A percentile compares a stretch with the other conserved stretches of the same genome.
These are phyloP conservation scores for Meriones unguiculatus DNA, from an alignment of 2,113 vertebrate genomes.

Conservation along the genomic window DNA sequence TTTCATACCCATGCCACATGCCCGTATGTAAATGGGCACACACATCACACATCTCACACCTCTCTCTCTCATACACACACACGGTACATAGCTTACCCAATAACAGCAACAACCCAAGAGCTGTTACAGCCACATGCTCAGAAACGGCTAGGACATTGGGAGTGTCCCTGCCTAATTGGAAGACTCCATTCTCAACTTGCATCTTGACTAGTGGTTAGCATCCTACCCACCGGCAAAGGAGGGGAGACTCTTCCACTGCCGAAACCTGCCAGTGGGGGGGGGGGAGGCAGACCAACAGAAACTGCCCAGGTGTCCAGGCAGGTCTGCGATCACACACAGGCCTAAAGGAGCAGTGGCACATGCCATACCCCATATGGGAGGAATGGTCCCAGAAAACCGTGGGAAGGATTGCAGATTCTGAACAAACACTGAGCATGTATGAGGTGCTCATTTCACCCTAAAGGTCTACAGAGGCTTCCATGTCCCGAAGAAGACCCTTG, in stretches of 20 bases:
- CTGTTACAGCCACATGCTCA: accelerated
- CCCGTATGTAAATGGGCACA: background rate
- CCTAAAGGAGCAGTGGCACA: background rate
- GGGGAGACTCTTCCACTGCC: background rate
- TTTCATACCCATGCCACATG: too few relatives aligned
- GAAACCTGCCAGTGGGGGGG: background rate
- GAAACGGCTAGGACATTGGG: background rate
- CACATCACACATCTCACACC: background rate
- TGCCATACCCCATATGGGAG: background rate
- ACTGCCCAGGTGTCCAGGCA: background rate
- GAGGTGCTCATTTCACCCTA: background rate
- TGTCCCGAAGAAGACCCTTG: background rate
- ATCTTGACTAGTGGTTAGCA: background rate
- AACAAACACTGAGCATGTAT: background rate
- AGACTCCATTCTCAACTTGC: background rate
- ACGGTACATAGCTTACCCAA: too few relatives aligned
- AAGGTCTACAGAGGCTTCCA: background rate
- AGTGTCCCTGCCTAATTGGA: background rate
- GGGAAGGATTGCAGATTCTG: background rate
- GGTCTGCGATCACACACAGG: background rate
- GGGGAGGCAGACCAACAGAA: background rate
- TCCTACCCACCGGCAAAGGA: background rate
- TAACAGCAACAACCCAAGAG: too few relatives aligned
- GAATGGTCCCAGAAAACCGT: too few relatives aligned
- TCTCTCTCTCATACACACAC: background rate